phyloP scores from a whole-genome alignment of 2,797 vertebrate species.

The Orestias chungarensis region DNA sequence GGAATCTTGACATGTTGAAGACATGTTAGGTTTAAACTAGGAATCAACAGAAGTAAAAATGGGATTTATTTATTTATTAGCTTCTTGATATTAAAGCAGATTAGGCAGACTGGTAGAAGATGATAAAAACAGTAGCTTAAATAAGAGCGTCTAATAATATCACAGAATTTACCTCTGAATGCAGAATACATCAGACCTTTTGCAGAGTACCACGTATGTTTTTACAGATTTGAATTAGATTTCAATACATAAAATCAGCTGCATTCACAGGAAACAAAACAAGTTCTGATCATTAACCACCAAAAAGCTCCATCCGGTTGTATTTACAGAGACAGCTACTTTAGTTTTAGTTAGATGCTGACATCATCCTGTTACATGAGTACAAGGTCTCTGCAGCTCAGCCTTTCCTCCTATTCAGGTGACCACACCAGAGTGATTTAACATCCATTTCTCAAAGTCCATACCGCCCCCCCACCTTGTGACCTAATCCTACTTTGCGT shows the following conservation, averaged over 20 bases:
- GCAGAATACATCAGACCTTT: background rate
- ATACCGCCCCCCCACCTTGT: conserved; percentile 9
- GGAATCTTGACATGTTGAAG: background rate
- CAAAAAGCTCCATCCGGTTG: background rate
- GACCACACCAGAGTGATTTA: conserved; percentile 47
- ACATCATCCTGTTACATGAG: conserved; percentile 43
- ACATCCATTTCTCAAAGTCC: conserved; percentile 44
- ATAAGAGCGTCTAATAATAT: background rate
- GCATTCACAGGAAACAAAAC: background rate
- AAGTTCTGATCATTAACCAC: background rate
- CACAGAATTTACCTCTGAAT: background rate
- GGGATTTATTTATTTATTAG: too few species aligned
- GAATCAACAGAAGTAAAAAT: background rate
- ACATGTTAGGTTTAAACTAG: background rate
- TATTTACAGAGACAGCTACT: background rate
- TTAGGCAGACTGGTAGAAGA: background rate
- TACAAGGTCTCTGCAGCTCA: conserved; percentile 2
- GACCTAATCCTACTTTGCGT: conserved; percentile 36
- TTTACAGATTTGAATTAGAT: background rate
- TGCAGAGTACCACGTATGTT: background rate
- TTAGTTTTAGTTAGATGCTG: conserved; percentile 29
- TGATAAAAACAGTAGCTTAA: background rate
- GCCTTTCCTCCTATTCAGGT: conserved; percentile 11
- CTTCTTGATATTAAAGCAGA: background rate
- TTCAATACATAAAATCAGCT: background rate